Evolutionary conservation across 1,140 invertebrate genomes (phyloP).

Genomic region (Cecropterus lyciades): DNA sequence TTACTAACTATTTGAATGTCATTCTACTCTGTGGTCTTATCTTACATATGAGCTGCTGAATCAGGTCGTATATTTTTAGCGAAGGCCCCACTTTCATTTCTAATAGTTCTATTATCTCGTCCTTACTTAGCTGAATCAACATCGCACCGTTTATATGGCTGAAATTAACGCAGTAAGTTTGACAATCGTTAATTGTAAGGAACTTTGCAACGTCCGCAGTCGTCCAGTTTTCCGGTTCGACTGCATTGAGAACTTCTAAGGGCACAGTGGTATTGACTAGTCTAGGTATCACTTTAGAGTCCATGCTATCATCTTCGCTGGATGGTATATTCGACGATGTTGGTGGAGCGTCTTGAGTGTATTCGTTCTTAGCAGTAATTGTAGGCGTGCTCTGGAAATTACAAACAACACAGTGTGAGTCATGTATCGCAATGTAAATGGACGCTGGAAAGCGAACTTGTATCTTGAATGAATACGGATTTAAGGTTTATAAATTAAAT

Average conservation of each 20-base stretch:
- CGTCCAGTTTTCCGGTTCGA: constrained; percentile 87
- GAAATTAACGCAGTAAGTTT: constrained; percentile 94
- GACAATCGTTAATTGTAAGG: constrained; percentile 95
- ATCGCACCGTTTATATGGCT: constrained; percentile 92
- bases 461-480: too few relatives aligned
- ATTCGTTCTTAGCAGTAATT: constrained; percentile 39
- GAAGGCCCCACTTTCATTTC: constrained; percentile 97
- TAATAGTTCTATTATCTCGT: constrained; percentile 94
- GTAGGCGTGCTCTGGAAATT: constrained; percentile 41
- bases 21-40: constrained; percentile 90
- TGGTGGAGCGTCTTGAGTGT: constrained; percentile 42
- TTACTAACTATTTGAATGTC: constrained; percentile 59
- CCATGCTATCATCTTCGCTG: constrained; percentile 37
- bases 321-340: constrained; percentile 48
- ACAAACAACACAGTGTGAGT: constrained; percentile 8
- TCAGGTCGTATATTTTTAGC: constrained; percentile 96
- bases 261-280: constrained; percentile 85
- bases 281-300: constrained; percentile 88
- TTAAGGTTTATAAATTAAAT: too few relatives aligned
- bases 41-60: constrained; percentile 94
- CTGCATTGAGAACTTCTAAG: constrained; percentile 62
- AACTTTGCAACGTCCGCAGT: constrained; percentile 94
- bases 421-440: too few relatives aligned
- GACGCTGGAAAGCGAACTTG: too few relatives aligned
- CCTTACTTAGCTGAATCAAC: constrained; percentile 92